Evolutionary conservation across 2,888 invertebrate species (phyloP).

Genomic region (Ariolimax columbianus): DNA sequence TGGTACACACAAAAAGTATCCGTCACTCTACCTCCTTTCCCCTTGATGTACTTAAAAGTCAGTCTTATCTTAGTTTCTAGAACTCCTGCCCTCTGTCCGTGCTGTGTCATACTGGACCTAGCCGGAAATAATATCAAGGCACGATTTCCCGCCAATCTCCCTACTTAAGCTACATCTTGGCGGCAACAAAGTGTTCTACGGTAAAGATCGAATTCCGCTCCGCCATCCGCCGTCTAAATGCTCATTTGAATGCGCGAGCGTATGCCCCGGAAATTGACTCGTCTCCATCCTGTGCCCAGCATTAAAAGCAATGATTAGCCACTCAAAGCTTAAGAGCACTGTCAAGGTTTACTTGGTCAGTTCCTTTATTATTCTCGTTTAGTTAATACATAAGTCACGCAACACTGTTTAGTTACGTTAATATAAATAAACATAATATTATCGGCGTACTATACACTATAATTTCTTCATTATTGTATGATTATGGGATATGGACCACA

Average conservation of each 20-base stretch:
- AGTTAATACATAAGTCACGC: neutral
- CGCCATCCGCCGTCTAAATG: constrained; percentile 1
- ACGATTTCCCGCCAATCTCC: neutral
- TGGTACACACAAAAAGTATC: too few relatives aligned
- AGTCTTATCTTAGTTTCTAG: neutral
- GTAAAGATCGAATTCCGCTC: neutral
- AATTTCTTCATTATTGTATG: too few relatives aligned
- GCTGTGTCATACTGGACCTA: neutral
- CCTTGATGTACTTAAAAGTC: too few relatives aligned
- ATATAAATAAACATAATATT: too few relatives aligned
- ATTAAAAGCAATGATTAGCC: neutral
- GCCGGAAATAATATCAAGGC: neutral
- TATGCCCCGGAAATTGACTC: constrained; percentile 12
- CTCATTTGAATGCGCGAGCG: constrained; percentile 21
- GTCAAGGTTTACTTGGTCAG: neutral
- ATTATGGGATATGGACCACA: too few relatives aligned
- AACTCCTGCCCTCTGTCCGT: neutral
- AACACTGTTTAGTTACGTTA: neutral
- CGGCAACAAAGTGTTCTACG: neutral
- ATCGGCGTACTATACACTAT: too few relatives aligned
- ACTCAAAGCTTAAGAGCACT: neutral
- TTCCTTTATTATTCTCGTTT: neutral
- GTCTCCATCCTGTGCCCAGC: constrained; percentile 9
- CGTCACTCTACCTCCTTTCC: too few relatives aligned
- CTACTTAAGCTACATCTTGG: neutral